Base-by-base conservation (phyloP, 2,797 vertebrate species). In the Sebastes itinus region DNA sequence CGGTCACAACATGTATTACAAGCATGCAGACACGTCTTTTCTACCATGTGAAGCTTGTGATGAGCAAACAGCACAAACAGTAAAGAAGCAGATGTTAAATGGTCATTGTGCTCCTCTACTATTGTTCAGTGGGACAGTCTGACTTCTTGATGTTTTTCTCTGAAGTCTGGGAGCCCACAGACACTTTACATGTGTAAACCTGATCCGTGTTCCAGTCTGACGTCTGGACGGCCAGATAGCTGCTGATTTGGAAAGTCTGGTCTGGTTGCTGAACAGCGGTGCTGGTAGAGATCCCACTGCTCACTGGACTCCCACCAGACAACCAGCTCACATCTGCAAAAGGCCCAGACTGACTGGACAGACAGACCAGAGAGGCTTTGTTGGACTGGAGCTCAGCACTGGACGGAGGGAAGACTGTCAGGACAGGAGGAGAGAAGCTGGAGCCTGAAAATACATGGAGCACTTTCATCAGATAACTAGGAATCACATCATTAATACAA, bases 201-300 rank as follows among this genome's bases (percentile, higher is more conserved):
- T 25, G 70, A 33, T 87, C 75, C 28, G 23, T 72, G 81, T 70
- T 85, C 91, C 92, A 93, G 56, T 92, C 84, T 13, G 87, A 84
- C 2, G 78, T 62, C 56, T 80, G 67, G 30, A 94, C 67, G 84
- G 46, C 69, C 90, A 94, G 86, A 80, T 75, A 87, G 86, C 93
- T 95, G 92, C 91, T 95, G 77, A 94, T 83, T 22, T 87, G 77
- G 84, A 92, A 95, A 59, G 81, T 90, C 27, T 90, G 80, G 76
- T 93, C 93, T 62, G 85, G 60, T 72, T 89, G 86, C 63, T 82
- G 80, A 60, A 85, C 82, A 72, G 88, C 78, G 10, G 82, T 58
- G 86, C 92, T 90, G 83, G 84, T 94, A 32, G 75, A 87, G 81
- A 93, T 72, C 55, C 78, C 92, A 32, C 58, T 80, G 77, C 60